Conservation (phyloP, 2,113 vertebrate genomes). For the Gavia stellata region DNA sequence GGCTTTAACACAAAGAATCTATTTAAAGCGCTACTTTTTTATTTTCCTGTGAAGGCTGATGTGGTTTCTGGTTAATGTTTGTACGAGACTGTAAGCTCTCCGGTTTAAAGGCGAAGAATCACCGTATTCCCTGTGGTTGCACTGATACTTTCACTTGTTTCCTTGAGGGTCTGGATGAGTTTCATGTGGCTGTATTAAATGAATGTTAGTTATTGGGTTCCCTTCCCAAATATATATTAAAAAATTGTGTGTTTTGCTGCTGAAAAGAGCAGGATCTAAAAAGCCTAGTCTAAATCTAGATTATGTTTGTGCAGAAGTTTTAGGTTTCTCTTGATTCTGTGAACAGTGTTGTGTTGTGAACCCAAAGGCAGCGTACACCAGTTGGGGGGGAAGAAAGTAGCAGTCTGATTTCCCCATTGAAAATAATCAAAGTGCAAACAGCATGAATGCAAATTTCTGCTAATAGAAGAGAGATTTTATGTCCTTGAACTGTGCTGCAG, state of each 20-base stretch:
- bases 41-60: conserved; percentile 23
- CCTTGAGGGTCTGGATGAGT: background rate
- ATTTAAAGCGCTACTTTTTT: conserved; percentile 30
- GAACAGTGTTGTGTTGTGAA: background rate
- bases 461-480: background rate
- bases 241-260: background rate
- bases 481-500: conserved; percentile 21
- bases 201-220: background rate
- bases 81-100: background rate
- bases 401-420: background rate
- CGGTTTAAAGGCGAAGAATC: background rate
- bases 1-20: conserved; percentile 44
- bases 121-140: background rate
- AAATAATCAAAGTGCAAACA: background rate
- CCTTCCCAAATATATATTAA: background rate
- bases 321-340: background rate
- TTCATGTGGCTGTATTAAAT: background rate
- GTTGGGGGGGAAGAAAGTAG: background rate
- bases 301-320: background rate
- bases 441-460: background rate
- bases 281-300: background rate
- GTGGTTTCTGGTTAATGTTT: conserved; percentile 56
- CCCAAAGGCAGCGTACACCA: background rate
- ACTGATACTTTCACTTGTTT: background rate
- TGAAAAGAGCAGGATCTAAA: background rate